Base-by-base conservation (phyloP, 1,140 invertebrate species). In the Radopholus similis region DNA sequence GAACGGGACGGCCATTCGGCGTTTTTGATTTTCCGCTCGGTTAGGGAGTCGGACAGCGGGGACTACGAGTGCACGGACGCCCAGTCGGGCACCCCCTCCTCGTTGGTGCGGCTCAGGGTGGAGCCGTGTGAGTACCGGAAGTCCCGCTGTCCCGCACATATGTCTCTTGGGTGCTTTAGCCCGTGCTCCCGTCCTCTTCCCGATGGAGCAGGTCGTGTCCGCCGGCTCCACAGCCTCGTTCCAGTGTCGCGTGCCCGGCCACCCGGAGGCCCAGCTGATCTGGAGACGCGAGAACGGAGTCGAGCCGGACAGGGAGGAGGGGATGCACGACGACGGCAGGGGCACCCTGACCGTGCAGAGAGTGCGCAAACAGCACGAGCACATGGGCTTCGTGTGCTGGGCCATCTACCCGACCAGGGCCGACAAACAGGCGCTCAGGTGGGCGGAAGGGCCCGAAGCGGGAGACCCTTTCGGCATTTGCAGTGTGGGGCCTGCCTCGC, bases 251-350 rank as follows among this genome's bases (percentile, higher is more conserved):
- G 59, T 62, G 40, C 59, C 59, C n/a, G 59, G 40, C 8, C 37
- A 49, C 35, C 28, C 40, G 32, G 28, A 49, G 2, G 59, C 59
- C 21, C 42, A 49, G 34, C 28, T 62, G 15, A 62, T 42, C 15
- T 62, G 59, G 59, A 35, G 59, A 28, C 34, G 42, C 13, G 59
- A 62, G 21, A 62, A 62, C 34, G 59, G 59, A 21, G 59, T 62
- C 2, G 40, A 62, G 18, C 37, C 28, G 8, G 40, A 34, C 4
- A 49, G 32, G 8, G 9, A 42, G 5, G 18, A 18, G 21, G 59
- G 59, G 0, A 26, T 49, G 42, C 40, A 11, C n/a, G 59, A 62
- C 34, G 40, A 62, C 49, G 28, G 21, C 15, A 62, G 30, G 32
- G 59, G 59, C 2, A 42, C 32, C 3, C 32, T 62, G 30, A 35